phyloP scores from a whole-genome alignment of 92 coral and sea anemone species.

The Zoanthus sansibaricus region DNA sequence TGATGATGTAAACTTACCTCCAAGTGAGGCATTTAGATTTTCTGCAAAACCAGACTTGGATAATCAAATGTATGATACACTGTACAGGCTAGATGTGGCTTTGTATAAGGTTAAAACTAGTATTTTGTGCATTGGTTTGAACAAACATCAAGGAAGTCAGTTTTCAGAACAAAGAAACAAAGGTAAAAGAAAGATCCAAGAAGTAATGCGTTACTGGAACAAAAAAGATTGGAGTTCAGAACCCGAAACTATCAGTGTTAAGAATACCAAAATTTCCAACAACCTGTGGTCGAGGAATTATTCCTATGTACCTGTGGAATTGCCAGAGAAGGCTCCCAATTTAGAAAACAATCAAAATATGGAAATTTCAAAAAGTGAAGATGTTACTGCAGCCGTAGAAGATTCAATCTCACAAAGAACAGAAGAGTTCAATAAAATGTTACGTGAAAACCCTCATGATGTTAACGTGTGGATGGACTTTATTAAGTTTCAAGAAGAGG shows the following conservation, averaged over 20 bases:
- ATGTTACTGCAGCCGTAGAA: constrained; percentile 35
- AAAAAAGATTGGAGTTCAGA: constrained; percentile 19
- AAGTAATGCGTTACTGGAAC: constrained; percentile 63
- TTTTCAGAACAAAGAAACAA: constrained; percentile 65
- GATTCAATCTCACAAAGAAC: constrained; percentile 57
- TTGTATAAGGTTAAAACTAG: constrained; percentile 73
- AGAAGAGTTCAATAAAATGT: constrained; percentile 72
- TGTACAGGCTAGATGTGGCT: constrained; percentile 93
- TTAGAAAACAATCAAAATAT: constrained; percentile 16
- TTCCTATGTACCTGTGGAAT: constrained; percentile 77
- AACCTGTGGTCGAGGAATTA: constrained; percentile 63
- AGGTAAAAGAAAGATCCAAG: constrained; percentile 53
- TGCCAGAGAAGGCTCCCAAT: constrained; percentile 52
- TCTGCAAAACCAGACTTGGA: constrained; percentile 84
- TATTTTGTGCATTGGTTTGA: constrained; percentile 79
- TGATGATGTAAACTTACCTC: constrained; percentile 81
- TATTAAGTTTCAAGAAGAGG: constrained; percentile 80
- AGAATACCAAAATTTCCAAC: not conserved
- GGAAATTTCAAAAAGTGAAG: constrained; percentile 11
- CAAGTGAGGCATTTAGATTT: constrained; percentile 87
- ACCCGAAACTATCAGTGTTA: constrained; percentile 3
- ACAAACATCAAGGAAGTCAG: constrained; percentile 63
- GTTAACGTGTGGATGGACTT: constrained; percentile 80
- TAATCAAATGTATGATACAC: constrained; percentile 80
- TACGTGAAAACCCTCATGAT: constrained; percentile 87